Conservation (phyloP, 2,113 vertebrate species). For the Fregata magnificens region DNA sequence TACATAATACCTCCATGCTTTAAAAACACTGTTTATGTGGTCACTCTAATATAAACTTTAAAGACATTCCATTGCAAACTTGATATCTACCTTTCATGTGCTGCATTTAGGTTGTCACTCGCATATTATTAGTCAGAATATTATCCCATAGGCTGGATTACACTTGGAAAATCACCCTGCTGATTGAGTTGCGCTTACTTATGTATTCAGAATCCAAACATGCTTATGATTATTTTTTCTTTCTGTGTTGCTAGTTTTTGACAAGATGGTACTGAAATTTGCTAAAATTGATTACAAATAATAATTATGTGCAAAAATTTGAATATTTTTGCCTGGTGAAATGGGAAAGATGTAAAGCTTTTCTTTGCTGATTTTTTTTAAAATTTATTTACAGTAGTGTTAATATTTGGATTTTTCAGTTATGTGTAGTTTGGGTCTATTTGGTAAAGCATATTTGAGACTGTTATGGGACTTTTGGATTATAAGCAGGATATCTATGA, state of each 20-base stretch:
- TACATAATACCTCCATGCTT: background rate
- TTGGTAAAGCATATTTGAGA: background rate
- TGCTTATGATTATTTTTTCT: background rate
- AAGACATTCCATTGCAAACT: background rate
- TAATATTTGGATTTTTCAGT: background rate
- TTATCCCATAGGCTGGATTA: background rate
- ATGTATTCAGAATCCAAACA: background rate
- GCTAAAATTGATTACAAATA: background rate
- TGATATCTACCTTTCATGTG: background rate
- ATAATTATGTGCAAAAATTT: background rate
- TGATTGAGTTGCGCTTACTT: background rate
- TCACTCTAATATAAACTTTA: background rate
- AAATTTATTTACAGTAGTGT: background rate
- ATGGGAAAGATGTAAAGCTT: background rate
- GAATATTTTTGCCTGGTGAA: background rate
- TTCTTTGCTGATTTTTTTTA: background rate
- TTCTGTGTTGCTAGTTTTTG: background rate
- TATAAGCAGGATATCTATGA: background rate
- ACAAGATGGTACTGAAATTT: background rate
- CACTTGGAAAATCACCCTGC: background rate
- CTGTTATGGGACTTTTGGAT: background rate
- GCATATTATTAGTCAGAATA: background rate
- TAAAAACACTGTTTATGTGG: background rate
- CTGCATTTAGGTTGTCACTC: background rate
- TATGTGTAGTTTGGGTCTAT: background rate